Percentiles rank a stretch among this genome's conserved stretches.
Evolutionary conservation across 2,888 invertebrate species (phyloP).

Genomic region (Rhagonycha fulva): DNA sequence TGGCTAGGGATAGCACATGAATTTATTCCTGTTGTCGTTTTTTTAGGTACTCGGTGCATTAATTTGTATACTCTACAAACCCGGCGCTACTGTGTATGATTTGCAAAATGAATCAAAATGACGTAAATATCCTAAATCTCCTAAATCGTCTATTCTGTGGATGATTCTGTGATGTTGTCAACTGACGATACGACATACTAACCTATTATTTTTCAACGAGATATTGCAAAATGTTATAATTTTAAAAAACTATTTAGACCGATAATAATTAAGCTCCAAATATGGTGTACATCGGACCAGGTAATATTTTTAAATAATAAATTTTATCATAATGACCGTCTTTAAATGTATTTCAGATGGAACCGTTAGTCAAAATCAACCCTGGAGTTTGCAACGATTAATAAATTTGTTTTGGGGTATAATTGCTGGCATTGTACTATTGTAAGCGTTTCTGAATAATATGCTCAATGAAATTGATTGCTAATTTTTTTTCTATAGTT

Average conservation of each 20-base stretch:
- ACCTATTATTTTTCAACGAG: not conserved
- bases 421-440: slow-evolving; percentile 59
- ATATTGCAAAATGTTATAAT: not conserved
- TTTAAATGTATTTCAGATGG: slow-evolving; percentile 55
- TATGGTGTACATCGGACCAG: slow-evolving; percentile 39
- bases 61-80: not conserved
- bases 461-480: not conserved
- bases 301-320: slow-evolving; percentile 20
- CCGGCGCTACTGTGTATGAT: not conserved
- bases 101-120: not conserved
- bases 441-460: slow-evolving; percentile 57
- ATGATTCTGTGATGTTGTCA: too few relatives aligned
- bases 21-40: too few relatives aligned
- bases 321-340: not conserved
- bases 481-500: slow-evolving; percentile 38
- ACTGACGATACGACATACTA: not conserved
- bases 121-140: not conserved
- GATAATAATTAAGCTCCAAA: slow-evolving; percentile 5
- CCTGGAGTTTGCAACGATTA: slow-evolving; percentile 55
- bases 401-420: slow-evolving; percentile 60
- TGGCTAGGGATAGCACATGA: too few relatives aligned
- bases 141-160: too few relatives aligned
- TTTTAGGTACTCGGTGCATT: too few relatives aligned
- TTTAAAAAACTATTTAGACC: not conserved
- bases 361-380: slow-evolving; percentile 55